Percentiles rank a stretch among this genome's conserved stretches.
Evolutionary conservation across 2,888 invertebrate genomes (phyloP).

Genomic region (Adelphocoris suturalis): DNA sequence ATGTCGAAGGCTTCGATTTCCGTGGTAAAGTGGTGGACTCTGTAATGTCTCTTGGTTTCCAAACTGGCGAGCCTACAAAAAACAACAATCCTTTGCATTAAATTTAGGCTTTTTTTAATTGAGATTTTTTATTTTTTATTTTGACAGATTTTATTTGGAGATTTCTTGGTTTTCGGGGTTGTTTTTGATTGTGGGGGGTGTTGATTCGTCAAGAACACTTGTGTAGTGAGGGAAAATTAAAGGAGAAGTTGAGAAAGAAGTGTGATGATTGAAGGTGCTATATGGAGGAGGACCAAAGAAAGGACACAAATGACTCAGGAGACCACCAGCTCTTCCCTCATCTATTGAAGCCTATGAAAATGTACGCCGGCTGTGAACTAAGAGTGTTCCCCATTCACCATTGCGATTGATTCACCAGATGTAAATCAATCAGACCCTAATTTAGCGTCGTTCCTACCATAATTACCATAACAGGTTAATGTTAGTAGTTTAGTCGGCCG

Average conservation of each 20-base stretch:
- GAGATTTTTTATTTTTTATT: not conserved
- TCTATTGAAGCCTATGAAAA: no score
- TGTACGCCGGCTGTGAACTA: no score
- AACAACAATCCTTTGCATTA: slow-evolving; percentile 72
- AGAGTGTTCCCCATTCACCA: no score
- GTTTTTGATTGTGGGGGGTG: slow-evolving; percentile 13
- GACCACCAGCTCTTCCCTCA: no score
- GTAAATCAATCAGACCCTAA: no score
- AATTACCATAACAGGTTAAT: no score
- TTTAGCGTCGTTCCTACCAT: no score
- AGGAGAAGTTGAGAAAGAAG: not conserved
- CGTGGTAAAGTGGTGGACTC: slow-evolving; percentile 84
- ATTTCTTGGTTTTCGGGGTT: not conserved
- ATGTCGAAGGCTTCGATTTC: slow-evolving; percentile 79
- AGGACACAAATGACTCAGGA: no score
- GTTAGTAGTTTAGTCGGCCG: no score
- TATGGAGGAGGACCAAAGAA: no score
- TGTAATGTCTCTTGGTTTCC: slow-evolving; percentile 95
- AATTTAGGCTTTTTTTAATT: slow-evolving; percentile 55
- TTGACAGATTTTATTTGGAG: not conserved
- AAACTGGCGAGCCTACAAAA: slow-evolving; percentile 97
- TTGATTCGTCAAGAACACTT: not conserved
- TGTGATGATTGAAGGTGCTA: no score
- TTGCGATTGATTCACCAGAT: no score
- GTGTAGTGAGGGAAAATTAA: not conserved